Base-by-base conservation (phyloP, 2,888 invertebrate species). In the Diarsia dahlii region DNA sequence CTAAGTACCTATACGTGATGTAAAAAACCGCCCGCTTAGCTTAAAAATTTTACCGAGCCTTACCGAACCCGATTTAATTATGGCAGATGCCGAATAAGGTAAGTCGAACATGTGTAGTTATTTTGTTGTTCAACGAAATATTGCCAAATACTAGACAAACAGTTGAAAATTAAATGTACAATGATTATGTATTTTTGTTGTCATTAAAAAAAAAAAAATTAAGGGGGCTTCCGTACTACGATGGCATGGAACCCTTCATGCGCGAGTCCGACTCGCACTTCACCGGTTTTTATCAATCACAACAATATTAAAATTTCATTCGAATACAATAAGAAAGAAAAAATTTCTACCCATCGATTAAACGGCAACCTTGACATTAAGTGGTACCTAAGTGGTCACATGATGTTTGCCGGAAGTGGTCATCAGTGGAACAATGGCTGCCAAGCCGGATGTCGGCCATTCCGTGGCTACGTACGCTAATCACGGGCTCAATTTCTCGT, bases 361-460 rank as follows among this genome's bases (percentile, higher is more conserved):
- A 84, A 74, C 56, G 68, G 50, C 50, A 84, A 71, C 87, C 88
- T 87, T 88, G 88, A 85, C 85, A 82, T 86, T 88, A 87, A 63
- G 63, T 74, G 79, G 74, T 88, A n/a, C n/a, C n/a, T n/a, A 87
- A 63, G 46, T 74, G 79, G 73, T 52, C 78, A 70, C 63, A 72
- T 76, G 80, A 88, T 74, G 82, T 78, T 68, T 71, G 66, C 80
- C 87, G 87, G 87, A 87, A 87, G 81, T 77, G 80, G 73, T 88
- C 82, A 88, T 88, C 88, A 87, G 82, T 74, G 65, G 87, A 82
- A 87, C 87, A 87, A 87, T 87, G 71, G 87, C 80, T 62, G 58
- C 23, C 62, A 45, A 73, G 74, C 85, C 87, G 87, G 87, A 88
- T 80, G 88, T 77, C 80, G 64, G 80, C 76, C 77, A 88, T 88